Percentiles rank a stretch among this genome's conserved stretches.
These are phyloP conservation scores for Acropora yongei DNA, from an alignment of 64 coral and sea anemone genomes.

Conservation along the genomic window DNA sequence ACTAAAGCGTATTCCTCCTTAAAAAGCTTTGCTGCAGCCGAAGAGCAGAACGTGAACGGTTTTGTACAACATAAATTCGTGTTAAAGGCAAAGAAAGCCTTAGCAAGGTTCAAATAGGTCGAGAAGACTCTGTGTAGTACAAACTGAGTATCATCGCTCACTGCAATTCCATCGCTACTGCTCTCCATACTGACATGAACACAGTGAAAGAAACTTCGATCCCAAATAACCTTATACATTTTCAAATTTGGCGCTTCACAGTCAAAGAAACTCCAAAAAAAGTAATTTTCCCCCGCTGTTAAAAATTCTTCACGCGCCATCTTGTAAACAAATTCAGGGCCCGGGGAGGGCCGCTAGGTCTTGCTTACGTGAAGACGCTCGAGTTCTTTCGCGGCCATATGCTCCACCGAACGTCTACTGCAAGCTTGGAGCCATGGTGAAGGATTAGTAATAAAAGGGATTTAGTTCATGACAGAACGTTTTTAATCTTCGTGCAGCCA, in stretches of 20 bases:
- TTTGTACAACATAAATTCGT: conserved; percentile 13
- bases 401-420: neutral
- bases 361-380: neutral
- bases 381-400: neutral
- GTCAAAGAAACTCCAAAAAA: neutral
- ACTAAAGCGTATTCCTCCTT: neutral
- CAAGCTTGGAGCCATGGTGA: neutral
- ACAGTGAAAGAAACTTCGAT: neutral
- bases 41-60: conserved; percentile 36
- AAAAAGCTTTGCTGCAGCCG: conserved; percentile 14
- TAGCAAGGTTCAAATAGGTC: neutral
- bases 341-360: no score
- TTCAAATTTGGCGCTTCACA: neutral
- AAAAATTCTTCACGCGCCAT: neutral
- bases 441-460: neutral
- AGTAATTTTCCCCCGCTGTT: neutral
- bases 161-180: neutral
- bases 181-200: conserved; percentile 8
- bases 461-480: neutral
- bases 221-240: neutral
- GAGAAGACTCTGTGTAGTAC: conserved; percentile 6
- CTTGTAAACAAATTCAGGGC: neutral
- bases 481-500: neutral
- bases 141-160: neutral
- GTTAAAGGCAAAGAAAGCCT: conserved; percentile 30